phyloP scores from a whole-genome alignment of 2,888 invertebrate species.

The Chaitophorus viminalis region DNA sequence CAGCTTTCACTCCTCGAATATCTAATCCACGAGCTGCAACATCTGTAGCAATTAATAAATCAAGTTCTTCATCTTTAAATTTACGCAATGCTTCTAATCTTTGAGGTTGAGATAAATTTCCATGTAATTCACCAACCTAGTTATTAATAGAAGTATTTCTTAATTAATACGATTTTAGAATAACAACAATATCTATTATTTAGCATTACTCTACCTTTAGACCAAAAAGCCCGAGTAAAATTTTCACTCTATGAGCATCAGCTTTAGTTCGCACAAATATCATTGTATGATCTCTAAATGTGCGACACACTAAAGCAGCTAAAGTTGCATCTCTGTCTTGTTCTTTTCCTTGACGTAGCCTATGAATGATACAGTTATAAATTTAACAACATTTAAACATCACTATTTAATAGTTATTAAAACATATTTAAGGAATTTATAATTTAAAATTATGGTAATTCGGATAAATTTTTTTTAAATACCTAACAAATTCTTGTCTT shows the following conservation, averaged over 20 bases:
- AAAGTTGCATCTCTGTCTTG: slow-evolving; percentile 91
- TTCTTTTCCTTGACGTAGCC: slow-evolving; percentile 89
- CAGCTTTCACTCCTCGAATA: slow-evolving; percentile 96
- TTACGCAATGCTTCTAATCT: slow-evolving; percentile 87
- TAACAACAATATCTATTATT: background rate
- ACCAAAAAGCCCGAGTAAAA: slow-evolving; percentile 89
- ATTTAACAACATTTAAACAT: background rate
- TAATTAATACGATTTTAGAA: background rate
- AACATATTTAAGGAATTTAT: no score
- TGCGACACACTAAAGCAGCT: slow-evolving; percentile 83
- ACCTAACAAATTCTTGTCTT: slow-evolving; percentile 93
- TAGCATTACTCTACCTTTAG: slow-evolving; percentile 75
- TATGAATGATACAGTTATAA: slow-evolving; percentile 66
- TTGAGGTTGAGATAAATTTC: slow-evolving; percentile 95
- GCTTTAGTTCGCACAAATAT: slow-evolving; percentile 97
- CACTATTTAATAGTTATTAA: background rate
- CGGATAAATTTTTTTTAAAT: background rate
- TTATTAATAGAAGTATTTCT: background rate
- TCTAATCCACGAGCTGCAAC: slow-evolving; percentile 94
- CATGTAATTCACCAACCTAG: slow-evolving; percentile 88
- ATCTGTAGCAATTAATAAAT: slow-evolving; percentile 93
- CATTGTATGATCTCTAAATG: slow-evolving; percentile 91
- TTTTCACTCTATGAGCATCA: slow-evolving; percentile 92
- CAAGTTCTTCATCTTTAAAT: slow-evolving; percentile 86
- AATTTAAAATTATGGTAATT: no score